Evolutionary conservation across 1,140 invertebrate species (phyloP).

Genomic region (Cyclina sinensis): DNA sequence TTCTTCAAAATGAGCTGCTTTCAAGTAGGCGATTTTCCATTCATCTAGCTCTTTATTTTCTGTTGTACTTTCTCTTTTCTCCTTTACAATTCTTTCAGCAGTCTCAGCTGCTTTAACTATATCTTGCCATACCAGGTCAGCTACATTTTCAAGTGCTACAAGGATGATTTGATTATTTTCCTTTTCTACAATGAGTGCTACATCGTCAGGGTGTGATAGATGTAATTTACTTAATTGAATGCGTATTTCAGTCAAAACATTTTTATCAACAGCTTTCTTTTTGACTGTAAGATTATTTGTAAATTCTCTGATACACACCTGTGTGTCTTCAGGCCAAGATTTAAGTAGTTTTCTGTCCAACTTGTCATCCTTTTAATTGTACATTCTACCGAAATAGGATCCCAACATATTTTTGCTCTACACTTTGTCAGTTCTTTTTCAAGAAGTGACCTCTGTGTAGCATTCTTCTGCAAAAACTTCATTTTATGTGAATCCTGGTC

Average conservation of each 20-base stretch:
- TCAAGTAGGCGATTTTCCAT: constrained; percentile 13
- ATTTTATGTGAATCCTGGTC: background rate
- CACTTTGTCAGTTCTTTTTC: background rate
- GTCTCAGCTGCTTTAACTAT: background rate
- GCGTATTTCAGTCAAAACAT: background rate
- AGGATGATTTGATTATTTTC: background rate
- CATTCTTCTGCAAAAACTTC: background rate
- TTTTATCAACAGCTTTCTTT: background rate
- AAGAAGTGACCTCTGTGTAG: background rate
- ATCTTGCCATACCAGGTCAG: background rate
- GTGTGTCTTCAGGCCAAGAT: background rate
- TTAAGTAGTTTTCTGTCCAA: background rate
- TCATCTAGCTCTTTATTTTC: background rate
- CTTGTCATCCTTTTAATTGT: background rate
- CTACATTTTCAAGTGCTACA: background rate
- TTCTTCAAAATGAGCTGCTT: background rate
- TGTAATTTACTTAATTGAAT: background rate
- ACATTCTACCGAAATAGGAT: constrained; percentile 11
- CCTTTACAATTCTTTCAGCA: background rate
- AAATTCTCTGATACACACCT: background rate
- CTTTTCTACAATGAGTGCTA: background rate
- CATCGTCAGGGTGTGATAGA: background rate
- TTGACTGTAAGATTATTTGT: background rate
- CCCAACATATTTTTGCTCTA: background rate
- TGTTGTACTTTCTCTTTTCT: constrained; percentile 9